phyloP scores from a whole-genome alignment of 2,113 vertebrate genomes.

The Perognathus longimembris region DNA sequence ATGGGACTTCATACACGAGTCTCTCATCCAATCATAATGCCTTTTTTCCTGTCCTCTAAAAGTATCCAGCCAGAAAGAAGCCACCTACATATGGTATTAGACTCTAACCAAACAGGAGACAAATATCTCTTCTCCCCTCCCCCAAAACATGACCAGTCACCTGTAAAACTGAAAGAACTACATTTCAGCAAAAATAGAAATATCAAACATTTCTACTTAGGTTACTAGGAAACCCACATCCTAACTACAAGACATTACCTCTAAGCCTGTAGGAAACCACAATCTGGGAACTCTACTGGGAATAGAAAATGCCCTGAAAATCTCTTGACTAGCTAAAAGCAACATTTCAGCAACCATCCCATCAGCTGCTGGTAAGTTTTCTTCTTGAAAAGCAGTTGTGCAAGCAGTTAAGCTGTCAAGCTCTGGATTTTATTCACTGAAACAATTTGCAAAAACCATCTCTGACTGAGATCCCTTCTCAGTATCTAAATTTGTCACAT shows the following conservation, averaged over 20 bases:
- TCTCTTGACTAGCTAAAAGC: conserved; percentile 40
- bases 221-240: background rate
- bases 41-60: background rate
- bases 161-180: background rate
- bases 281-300: background rate
- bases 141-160: too few species aligned
- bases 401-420: background rate
- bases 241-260: background rate
- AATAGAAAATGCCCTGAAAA: conserved; percentile 1
- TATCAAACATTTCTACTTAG: background rate
- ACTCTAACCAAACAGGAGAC: background rate
- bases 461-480: background rate
- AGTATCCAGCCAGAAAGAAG: background rate
- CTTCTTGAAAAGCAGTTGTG: conserved; percentile 35
- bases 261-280: background rate
- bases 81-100: rapidly evolving
- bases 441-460: conserved; percentile 14
- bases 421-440: background rate
- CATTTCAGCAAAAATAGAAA: background rate
- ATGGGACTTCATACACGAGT: background rate
- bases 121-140: background rate
- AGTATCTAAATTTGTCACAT: background rate
- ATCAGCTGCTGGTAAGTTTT: background rate
- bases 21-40: background rate
- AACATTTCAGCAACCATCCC: background rate